Evolutionary conservation across 2,113 vertebrate genomes (phyloP).

Genomic region (Mandrillus leucophaeus): DNA sequence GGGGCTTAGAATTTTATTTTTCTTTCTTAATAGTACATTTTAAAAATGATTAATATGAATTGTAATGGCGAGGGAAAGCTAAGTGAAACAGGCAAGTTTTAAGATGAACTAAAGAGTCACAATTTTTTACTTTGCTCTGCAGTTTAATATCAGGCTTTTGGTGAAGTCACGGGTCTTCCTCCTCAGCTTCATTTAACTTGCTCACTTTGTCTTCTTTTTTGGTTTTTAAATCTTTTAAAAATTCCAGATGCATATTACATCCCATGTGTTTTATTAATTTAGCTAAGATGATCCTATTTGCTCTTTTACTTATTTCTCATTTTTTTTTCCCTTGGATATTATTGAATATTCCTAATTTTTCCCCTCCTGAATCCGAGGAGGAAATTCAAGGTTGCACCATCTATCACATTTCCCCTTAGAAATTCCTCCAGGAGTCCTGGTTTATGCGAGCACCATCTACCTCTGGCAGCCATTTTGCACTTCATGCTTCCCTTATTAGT

Average conservation of each 20-base stretch:
- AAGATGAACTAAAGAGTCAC: background rate
- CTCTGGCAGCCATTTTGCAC: constrained; percentile 58
- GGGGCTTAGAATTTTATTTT: too few relatives aligned
- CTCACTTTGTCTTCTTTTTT: background rate
- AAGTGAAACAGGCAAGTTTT: background rate
- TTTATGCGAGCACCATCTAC: background rate
- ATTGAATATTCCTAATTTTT: background rate
- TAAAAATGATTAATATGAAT: background rate
- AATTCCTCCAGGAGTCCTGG: background rate
- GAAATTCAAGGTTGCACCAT: background rate
- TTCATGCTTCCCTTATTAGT: constrained; percentile 64
- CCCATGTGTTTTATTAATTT: background rate
- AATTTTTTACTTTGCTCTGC: background rate
- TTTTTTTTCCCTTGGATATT: background rate
- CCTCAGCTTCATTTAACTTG: background rate
- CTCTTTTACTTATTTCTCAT: background rate
- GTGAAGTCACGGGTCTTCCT: background rate
- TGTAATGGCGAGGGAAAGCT: background rate
- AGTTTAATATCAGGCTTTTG: background rate
- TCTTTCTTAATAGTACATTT: background rate
- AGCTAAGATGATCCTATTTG: background rate
- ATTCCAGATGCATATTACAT: background rate
- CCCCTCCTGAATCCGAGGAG: background rate
- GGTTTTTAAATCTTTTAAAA: background rate
- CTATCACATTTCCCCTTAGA: background rate